phyloP scores from a whole-genome alignment of 2,888 invertebrate species.

The Idaea straminata region DNA sequence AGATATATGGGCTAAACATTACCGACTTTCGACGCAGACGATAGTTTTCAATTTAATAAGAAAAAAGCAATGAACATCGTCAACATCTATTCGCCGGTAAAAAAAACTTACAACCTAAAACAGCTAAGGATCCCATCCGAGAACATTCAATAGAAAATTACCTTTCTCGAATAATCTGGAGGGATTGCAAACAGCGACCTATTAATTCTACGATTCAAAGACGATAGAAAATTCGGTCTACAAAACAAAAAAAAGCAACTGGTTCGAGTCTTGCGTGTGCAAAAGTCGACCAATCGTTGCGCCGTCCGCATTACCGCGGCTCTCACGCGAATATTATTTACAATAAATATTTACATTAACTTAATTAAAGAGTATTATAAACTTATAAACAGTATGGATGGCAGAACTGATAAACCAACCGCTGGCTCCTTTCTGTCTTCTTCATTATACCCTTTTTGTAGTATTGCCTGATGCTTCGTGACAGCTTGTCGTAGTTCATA shows the following conservation, averaged over 20 bases:
- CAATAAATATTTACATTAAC: conserved; percentile 52
- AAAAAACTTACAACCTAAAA: conserved; percentile 63
- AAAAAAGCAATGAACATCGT: conserved; percentile 28
- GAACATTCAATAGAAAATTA: conserved; percentile 77
- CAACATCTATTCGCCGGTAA: conserved; percentile 67
- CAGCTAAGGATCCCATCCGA: conserved; percentile 63
- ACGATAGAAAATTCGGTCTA: conserved; percentile 49
- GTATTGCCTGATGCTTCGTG: conserved; percentile 98
- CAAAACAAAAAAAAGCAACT: conserved; percentile 47
- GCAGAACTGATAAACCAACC: conserved; percentile 99
- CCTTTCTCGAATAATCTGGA: conserved; percentile 78
- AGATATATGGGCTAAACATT: conserved; percentile 97
- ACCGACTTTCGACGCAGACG: conserved; percentile 78
- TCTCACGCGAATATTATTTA: conserved; percentile 50
- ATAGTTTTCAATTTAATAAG: conserved; percentile 29
- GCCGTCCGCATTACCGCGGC: conserved; percentile 76
- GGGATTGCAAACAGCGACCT: conserved; percentile 58
- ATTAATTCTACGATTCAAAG: conserved; percentile 39
- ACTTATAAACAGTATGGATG: conserved; percentile 93
- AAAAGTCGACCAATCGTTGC: conserved; percentile 61
- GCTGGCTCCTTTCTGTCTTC: conserved; percentile 98
- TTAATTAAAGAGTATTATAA: conserved; percentile 37
- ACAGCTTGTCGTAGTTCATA: conserved; percentile 99
- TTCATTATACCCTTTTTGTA: conserved; percentile 99
- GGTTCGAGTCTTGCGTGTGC: conserved; percentile 56